Conservation (phyloP, 2,888 invertebrate species). For the Machimus atricapillus region DNA sequence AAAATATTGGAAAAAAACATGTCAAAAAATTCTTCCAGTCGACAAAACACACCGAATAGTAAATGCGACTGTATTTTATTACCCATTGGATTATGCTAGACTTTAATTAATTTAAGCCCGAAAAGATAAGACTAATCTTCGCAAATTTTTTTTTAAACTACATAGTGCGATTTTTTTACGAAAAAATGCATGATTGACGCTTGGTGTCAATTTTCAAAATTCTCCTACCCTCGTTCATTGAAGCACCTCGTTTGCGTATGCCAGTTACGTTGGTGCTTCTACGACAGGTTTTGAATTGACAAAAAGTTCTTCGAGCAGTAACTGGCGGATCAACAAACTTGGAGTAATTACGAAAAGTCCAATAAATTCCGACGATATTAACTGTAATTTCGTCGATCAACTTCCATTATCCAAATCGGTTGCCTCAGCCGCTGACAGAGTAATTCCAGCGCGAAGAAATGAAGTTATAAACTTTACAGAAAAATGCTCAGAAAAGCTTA, state of each 20-base stretch:
- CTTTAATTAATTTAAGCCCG: no score
- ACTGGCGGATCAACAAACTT: neutral
- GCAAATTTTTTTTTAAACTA: no score
- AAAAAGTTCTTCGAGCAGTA: neutral
- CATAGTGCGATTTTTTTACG: no score
- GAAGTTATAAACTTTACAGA: constrained; percentile 12
- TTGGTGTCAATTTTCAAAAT: neutral
- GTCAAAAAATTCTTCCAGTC: no score
- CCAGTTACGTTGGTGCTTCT: neutral
- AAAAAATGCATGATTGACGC: neutral
- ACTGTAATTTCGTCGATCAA: constrained; percentile 2
- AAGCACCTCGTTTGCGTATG: no score
- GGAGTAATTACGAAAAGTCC: neutral
- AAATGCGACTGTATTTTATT: no score
- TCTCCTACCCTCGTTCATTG: neutral
- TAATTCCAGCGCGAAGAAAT: neutral
- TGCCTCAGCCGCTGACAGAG: neutral
- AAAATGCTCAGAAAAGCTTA: neutral
- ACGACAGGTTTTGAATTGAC: neutral
- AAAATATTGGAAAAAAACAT: no score
- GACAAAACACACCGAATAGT: no score
- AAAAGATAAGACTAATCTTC: no score
- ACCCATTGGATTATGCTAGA: no score
- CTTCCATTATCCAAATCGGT: constrained; percentile 7
- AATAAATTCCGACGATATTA: neutral